Base-by-base conservation (phyloP, 2,113 vertebrate genomes). In the Sakesphorus luctuosus region DNA sequence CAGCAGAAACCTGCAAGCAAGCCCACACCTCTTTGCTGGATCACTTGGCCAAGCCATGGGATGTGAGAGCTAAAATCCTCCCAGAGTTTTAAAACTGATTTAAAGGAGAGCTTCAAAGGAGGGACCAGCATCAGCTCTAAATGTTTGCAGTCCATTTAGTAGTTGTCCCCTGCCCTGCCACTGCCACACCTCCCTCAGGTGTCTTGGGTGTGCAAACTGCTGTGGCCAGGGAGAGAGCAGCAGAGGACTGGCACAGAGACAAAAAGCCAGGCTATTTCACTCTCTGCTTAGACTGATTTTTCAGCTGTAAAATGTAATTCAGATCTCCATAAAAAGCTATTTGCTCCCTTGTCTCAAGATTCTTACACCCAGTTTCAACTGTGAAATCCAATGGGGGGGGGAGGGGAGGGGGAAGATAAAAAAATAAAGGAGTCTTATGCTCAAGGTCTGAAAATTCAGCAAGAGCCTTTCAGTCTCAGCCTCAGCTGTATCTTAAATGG, bases 291-390 rank as follows among this genome's bases (percentile, higher is more conserved):
- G 69, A 55, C 80, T 87, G 87, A 31, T 52, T 84, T 88, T 71
- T 86, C 94, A 75, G 95, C 84, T 90, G 89, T 91, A 93, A 96
- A 97, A 93, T 77, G 84, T 85, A 82, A 93, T 88, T 95, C 87
- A 85, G 75, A 95, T 95, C 75, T 93, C 93, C 95, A 95, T 95
- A 94, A 89, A 96, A 97, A 96, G 87, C 91, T 79, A 88, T 95
- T 94, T 97, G 81, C 91, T 94, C 72, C 81, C 93, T 31, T 53
- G 63, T 83, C 75, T 91, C 72, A 23, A 53, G 59, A 88, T 91
- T 53, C 91, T 88, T 74, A 75, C 35, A 93, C 50, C 55, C 90
- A 46, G 81, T 84, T 95, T 90, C 82, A 90, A 84, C 82, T 19
- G 1, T 93, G 87, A 96, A 96, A 97, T 96, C 89, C 91, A 96